A percentile compares a stretch with the other conserved stretches of the same genome.
Conservation (phyloP, 53 echinoderm and acorn worm genomes). For the Astropecten irregularis region DNA sequence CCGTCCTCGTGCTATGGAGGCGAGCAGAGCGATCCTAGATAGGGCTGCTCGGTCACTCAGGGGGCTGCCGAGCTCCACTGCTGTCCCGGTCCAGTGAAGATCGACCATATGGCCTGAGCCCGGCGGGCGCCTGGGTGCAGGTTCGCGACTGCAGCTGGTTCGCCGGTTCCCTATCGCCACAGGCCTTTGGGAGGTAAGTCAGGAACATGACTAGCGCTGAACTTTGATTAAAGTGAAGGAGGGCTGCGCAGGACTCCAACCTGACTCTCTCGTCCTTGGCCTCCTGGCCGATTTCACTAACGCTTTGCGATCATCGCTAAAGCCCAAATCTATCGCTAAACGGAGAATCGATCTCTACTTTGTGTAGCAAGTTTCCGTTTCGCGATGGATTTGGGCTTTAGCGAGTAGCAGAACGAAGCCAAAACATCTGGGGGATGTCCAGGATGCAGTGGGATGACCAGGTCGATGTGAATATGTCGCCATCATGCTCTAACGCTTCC, state of each 20-base stretch:
- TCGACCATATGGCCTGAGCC: slow-evolving; percentile 2
- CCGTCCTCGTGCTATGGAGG: not conserved
- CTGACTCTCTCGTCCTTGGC: not conserved
- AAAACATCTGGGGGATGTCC: not conserved
- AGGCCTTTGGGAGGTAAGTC: not conserved
- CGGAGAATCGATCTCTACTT: no score
- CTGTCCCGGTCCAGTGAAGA: not conserved
- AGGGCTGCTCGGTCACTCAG: slow-evolving; percentile 20
- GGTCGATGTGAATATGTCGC: not conserved
- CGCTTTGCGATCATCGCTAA: no score
- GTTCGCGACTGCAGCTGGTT: slow-evolving; percentile 7
- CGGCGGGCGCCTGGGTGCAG: not conserved
- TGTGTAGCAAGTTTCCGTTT: no score
- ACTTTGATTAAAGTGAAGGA: not conserved
- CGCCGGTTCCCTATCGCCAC: not conserved
- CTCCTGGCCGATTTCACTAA: no score
- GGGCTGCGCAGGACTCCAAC: not conserved
- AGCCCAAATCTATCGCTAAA: no score
- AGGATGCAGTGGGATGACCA: not conserved
- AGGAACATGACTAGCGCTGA: not conserved
- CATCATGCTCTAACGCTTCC: not conserved
- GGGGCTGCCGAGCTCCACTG: not conserved
- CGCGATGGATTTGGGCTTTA: no score
- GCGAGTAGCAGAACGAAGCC: not conserved
- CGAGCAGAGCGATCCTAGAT: slow-evolving; percentile 2